These are phyloP conservation scores for Aplochiton taeniatus DNA, from an alignment of 2,797 vertebrate genomes.

Conservation along the genomic window DNA sequence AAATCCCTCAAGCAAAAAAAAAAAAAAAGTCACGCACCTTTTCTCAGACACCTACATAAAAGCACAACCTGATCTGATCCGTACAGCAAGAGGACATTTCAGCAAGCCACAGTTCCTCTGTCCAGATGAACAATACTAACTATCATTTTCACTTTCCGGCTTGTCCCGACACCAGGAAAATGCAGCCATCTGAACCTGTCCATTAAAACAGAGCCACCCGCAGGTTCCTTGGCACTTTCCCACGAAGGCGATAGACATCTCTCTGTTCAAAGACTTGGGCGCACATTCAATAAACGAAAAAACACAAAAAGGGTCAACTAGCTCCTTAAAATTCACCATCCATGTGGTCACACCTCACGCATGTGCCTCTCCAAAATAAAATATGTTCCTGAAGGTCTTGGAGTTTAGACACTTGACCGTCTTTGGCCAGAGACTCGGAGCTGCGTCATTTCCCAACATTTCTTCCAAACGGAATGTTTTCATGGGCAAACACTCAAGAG, in stretches of 20 bases:
- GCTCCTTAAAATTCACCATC: too few relatives aligned
- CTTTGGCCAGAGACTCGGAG: slow-evolving; percentile 14
- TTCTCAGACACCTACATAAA: too few relatives aligned
- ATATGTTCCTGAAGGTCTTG: not conserved
- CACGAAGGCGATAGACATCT: slow-evolving; percentile 6
- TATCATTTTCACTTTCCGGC: slow-evolving; percentile 17
- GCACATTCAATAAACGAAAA: slow-evolving; percentile 10
- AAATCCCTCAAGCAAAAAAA: not conserved
- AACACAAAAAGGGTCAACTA: too few relatives aligned
- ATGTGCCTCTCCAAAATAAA: too few relatives aligned
- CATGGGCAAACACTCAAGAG: slow-evolving; percentile 16
- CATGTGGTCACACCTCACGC: too few relatives aligned
- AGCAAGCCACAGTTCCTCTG: not conserved
- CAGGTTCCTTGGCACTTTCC: slow-evolving; percentile 26
- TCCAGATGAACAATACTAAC: not conserved
- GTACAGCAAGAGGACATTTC: not conserved
- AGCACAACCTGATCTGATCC: not conserved
- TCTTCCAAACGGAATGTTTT: slow-evolving; percentile 23
- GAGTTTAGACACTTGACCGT: slow-evolving; percentile 5
- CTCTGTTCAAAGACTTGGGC: slow-evolving; percentile 6
- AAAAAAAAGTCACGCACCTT: not conserved
- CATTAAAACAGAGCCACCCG: slow-evolving; percentile 26
- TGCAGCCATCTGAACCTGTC: slow-evolving; percentile 19
- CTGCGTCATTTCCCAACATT: slow-evolving; percentile 24
- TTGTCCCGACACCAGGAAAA: slow-evolving; percentile 8